Percentiles rank a stretch among this genome's conserved stretches.
Evolutionary conservation across 2,797 vertebrate genomes (phyloP).

Genomic region (Rhyacichthys aspro): DNA sequence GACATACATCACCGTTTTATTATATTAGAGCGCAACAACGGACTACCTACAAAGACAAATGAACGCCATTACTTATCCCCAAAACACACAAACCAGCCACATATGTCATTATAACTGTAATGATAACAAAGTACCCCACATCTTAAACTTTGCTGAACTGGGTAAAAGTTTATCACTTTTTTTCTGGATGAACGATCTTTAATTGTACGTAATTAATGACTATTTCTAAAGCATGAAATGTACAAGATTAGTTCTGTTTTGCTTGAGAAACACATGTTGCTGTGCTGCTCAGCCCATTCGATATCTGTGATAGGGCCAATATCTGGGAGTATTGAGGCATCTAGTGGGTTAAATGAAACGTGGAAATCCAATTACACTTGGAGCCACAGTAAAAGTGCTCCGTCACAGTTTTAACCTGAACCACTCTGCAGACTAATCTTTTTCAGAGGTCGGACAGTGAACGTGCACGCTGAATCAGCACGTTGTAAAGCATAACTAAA

Average conservation of each 20-base stretch:
- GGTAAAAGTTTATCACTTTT: constrained; percentile 9
- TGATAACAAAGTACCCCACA: constrained; percentile 28
- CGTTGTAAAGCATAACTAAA: constrained; percentile 41
- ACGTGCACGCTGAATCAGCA: constrained; percentile 59
- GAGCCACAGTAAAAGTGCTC: constrained; percentile 36
- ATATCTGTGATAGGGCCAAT: constrained; percentile 31
- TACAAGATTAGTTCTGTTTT: constrained; percentile 33
- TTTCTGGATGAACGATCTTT: constrained; percentile 28
- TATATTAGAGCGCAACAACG: no score
- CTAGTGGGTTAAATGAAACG: constrained; percentile 59
- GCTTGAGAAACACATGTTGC: constrained; percentile 22
- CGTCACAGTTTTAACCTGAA: constrained; percentile 47
- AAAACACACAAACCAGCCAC: not conserved
- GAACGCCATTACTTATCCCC: not conserved
- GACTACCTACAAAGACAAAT: constrained; percentile 7
- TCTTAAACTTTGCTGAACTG: constrained; percentile 16
- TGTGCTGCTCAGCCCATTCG: not conserved
- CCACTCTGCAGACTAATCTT: constrained; percentile 44
- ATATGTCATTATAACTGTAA: constrained; percentile 26
- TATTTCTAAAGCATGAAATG: constrained; percentile 23
- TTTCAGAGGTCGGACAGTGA: constrained; percentile 22
- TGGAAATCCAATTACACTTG: constrained; percentile 63
- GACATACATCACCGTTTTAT: constrained; percentile 4
- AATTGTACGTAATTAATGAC: constrained; percentile 27
- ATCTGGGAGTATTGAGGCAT: constrained; percentile 39